Evolutionary conservation across 2,797 vertebrate genomes (phyloP), one percentile per base, ranked within the genome.

Genomic region (Nasua narica): DNA sequence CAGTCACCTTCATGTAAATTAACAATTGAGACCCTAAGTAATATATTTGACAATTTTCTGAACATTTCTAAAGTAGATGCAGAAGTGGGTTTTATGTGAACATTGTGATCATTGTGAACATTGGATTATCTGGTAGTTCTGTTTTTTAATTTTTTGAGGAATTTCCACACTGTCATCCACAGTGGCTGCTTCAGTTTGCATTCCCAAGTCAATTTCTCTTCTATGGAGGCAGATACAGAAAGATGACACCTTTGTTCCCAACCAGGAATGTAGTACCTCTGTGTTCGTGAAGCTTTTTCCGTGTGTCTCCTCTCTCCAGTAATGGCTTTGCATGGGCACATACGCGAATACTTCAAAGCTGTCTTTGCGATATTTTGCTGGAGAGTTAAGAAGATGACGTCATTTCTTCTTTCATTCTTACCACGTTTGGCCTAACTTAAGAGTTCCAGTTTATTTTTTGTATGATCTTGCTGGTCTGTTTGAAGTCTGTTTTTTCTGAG

Each of bases 11-110:
- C 37, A 15, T 46, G 29, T 91, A 65, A 84, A 1, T 90, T 72
- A 90, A 35, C 70, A 48, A 14, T 58, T 37, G 37, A 74, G 62
- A 74, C 35, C 29, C 0, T 46, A 40, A 82, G 21, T 65, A 69
- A 48, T 76, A 15, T 37, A 83, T 62, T 81, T 90, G 52, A 58
- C 43, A 86, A 37, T 67, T 27, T 94, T 25, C 23, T 90, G 37
- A n/a, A 46, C 19, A 50, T 84, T 81, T 92, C 10, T 58, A 86
- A 85, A 90, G 58, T 40, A 92, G 82, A 72, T n/a, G 35, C 37
- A 96, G 56, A 95, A 87, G 37, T 54, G 19, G 6, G 79, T 89
- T 88, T n/a, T n/a, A n/a, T n/a, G n/a, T n/a, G n/a, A n/a, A n/a
- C n/a, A n/a, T n/a, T n/a, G n/a, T n/a, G n/a, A n/a, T n/a, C n/a